phyloP scores from a whole-genome alignment of 2,797 vertebrate genomes.

The Sebastes elongatus region DNA sequence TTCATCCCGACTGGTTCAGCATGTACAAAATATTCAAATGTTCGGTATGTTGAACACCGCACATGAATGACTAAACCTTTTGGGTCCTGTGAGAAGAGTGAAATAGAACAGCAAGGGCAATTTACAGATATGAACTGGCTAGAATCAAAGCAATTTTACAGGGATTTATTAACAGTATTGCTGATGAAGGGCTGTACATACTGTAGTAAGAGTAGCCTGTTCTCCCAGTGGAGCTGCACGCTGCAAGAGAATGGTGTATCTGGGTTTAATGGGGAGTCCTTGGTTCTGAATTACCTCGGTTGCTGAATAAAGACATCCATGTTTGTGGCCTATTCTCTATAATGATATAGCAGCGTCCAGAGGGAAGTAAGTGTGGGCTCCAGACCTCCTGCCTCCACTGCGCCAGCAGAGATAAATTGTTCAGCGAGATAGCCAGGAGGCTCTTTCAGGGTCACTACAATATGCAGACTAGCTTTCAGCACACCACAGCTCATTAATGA shows the following conservation, averaged over 20 bases:
- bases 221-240: slow-evolving; percentile 6
- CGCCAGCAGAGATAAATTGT: slow-evolving; percentile 52
- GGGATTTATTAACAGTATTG: not conserved
- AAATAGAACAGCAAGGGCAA: not conserved
- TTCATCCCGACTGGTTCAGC: not conserved
- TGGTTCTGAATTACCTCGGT: not conserved
- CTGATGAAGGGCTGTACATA: not conserved
- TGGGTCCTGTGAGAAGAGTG: not conserved
- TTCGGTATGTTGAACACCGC: not conserved
- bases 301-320: slow-evolving; percentile 34
- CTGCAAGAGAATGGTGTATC: not conserved
- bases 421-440: slow-evolving; percentile 25
- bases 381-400: slow-evolving; percentile 17
- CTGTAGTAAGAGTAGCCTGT: not conserved
- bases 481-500: slow-evolving; percentile 48
- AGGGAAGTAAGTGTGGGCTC: slow-evolving; percentile 31
- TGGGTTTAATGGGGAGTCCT: slow-evolving; percentile 37
- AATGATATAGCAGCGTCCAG: slow-evolving; percentile 41
- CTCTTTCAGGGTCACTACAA: slow-evolving; percentile 33
- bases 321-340: slow-evolving; percentile 39
- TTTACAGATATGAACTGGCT: not conserved
- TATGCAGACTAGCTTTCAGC: slow-evolving; percentile 31
- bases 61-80: not conserved
- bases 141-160: not conserved
- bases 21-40: not conserved